Conservation (phyloP, 2,888 invertebrate genomes). For the Melikaiella ostensackeni region DNA sequence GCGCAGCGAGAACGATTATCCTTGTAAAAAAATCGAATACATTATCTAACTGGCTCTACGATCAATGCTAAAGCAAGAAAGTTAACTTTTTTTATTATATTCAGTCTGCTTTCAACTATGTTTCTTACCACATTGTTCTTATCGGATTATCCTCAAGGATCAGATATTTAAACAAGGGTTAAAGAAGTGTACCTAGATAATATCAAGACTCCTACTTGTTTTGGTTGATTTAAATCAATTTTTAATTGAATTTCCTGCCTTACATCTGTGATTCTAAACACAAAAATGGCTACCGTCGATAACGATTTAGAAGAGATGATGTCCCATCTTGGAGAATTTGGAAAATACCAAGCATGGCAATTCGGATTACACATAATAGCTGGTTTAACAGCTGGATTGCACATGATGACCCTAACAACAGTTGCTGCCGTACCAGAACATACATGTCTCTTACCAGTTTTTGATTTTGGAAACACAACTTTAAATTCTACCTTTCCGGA, state of each 20-base stretch:
- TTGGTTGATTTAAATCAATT: too few relatives aligned
- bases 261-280: neutral
- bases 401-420: conserved; percentile 89
- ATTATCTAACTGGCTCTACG: too few relatives aligned
- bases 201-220: conserved; percentile 11
- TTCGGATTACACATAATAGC: conserved; percentile 87
- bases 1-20: conserved; percentile 17
- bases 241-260: too few relatives aligned
- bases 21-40: too few relatives aligned
- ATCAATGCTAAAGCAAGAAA: neutral
- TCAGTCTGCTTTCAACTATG: neutral
- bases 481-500: neutral
- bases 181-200: neutral
- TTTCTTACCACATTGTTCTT: neutral
- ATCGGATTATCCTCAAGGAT: neutral
- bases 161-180: neutral
- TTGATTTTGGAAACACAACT: neutral
- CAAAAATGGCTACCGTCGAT: conserved; percentile 64
- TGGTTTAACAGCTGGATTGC: conserved; percentile 88
- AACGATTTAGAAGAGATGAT: conserved; percentile 70
- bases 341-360: conserved; percentile 88
- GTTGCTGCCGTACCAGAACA: conserved; percentile 90
- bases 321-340: conserved; percentile 84
- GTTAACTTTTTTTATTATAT: neutral
- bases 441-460: conserved; percentile 59